Base-by-base conservation (phyloP, 2,888 invertebrate species). In the Heliconius aoede region DNA sequence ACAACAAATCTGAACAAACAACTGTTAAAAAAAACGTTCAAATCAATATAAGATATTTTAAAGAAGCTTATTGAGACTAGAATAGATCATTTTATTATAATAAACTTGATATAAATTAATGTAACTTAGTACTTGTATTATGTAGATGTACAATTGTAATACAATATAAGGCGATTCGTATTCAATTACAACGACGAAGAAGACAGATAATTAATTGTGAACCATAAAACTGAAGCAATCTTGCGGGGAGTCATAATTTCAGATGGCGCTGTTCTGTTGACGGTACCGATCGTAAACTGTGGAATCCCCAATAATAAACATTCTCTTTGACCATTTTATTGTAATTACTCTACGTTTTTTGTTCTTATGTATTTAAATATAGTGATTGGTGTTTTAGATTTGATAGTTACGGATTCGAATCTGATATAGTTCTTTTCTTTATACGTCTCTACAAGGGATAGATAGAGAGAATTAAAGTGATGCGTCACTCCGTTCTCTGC, bases 221-320 rank as follows among this genome's bases (percentile, higher is more conserved):
- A 51, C 36, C 69, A 72, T 76, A 76, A 76, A 76, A 72, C 55
- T 76, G 32, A 51, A 72, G 64, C 71, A 71, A 58, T 76, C 71
- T 64, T 72, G 71, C 64, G 36, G 55, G 69, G 21, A 32, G 67
- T 60, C 64, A 64, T 69, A 51, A 75, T 55, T 32, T 76, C 55
- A 74, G 61, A 74, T 74, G 77, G 62, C 60, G 74, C 69, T 74
- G 76, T 74, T 36, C 69, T 74, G 76, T 74, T 36, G 80, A 82
- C 82, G 80, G 81, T 83, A 84, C 84, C 82, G 83, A 79, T 88
- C 87, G 87, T 89, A 88, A 90, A 89, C 84, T 79, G 77, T 83
- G 85, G 86, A 87, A 89, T 89, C 85, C 83, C 71, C 64, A 76
- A 71, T 76, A 71, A 76, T 71, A 76, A 76, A 76, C 85, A 81